Evolutionary conservation across 2,888 invertebrate species (phyloP), one percentile per base, ranked within the genome.

Genomic region (Melanotus villosus): DNA sequence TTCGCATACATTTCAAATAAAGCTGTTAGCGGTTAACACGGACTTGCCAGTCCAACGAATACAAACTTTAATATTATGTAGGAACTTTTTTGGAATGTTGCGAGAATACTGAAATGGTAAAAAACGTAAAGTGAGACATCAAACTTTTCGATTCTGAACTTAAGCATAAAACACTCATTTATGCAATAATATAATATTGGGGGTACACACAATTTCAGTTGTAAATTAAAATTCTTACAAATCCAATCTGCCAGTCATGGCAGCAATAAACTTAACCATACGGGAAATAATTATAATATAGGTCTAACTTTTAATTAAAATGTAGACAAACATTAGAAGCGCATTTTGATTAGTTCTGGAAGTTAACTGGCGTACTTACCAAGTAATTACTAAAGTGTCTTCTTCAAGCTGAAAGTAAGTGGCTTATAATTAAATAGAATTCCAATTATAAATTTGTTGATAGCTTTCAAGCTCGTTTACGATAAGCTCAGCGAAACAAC

Each of bases 321-420:
- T 38, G 14, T n/a, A 21, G 32, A 16, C 21, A 41, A 41, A 38
- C 56, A 23, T 34, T 36, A 36, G 38, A 12, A 57, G 41, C n/a
- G 36, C 38, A 41, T 57, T 57, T 23, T 36, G 57, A 52, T 52
- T 52, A 57, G 38, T 41, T 36, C 41, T 19, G 26, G 19, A 57
- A 57, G 57, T 38, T 57, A 57, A 57, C 57, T 23, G 26, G 41
- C 57, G 26, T 21, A 57, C 41, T 57, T 57, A 57, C 12, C 21
- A 38, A 57, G 57, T 23, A 36, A 57, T 57, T 57, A 57, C 16
- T 38, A 38, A 56, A 57, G 57, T 38, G 57, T 41, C 57, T 57
- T 38, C 57, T 16, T 57, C 16, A 57, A 57, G 38, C 36, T 21
- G 57, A 38, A 38, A 57, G 26, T 41, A 57, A 57, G 41, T 52